Evolutionary conservation across 2,797 vertebrate species (phyloP).

Genomic region (Odontamblyopus rebecca): DNA sequence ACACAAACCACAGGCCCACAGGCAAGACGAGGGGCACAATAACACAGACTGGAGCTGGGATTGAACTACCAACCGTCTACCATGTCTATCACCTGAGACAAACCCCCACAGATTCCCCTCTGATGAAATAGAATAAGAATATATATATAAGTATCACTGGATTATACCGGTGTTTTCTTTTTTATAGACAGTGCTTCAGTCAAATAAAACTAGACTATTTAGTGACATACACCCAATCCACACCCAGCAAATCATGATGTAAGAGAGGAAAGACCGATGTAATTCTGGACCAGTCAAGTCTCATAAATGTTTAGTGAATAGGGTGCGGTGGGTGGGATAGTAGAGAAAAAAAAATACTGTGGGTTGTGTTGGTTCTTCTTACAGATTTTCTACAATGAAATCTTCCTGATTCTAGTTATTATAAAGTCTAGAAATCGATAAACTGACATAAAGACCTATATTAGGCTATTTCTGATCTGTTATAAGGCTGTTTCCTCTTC

Average conservation of each 20-base stretch:
- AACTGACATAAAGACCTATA: no score
- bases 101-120: background rate
- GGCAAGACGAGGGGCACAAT: no score
- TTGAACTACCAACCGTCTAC: no score
- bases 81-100: background rate
- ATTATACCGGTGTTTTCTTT: background rate
- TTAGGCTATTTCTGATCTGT: no score
- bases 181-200: background rate
- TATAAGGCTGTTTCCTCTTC: no score
- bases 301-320: background rate
- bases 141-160: no score
- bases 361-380: background rate
- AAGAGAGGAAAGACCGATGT: background rate
- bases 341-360: background rate
- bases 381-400: background rate
- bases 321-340: background rate
- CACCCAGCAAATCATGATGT: conserved; percentile 3
- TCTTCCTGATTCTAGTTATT: no score
- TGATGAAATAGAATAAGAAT: background rate
- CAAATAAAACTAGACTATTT: background rate
- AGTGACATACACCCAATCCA: conserved; percentile 5
- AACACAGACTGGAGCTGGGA: no score
- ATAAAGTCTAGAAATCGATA: no score
- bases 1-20: background rate
- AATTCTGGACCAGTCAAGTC: background rate